Evolutionary conservation across 2,888 invertebrate genomes (phyloP).

Genomic region (Orchesellides sinensis): DNA sequence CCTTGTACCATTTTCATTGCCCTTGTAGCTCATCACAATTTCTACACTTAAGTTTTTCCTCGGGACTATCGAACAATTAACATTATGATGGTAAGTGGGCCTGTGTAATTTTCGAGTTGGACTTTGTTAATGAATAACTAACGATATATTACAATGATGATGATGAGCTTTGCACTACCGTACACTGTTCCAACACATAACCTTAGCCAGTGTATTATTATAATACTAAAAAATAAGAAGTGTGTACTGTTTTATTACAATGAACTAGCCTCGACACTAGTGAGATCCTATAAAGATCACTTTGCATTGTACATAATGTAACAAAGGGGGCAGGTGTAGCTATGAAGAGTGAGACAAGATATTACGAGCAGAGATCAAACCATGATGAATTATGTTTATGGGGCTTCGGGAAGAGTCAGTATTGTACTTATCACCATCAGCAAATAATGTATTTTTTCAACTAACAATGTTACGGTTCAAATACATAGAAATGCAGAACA

Average conservation of each 20-base stretch:
- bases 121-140: conserved; percentile 65
- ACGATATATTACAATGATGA: conserved; percentile 44
- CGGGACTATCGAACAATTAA: conserved; percentile 60
- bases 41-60: too few relatives aligned
- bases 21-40: neutral
- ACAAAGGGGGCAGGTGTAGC: neutral
- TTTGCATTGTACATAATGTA: too few relatives aligned
- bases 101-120: conserved; percentile 59
- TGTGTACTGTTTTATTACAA: neutral
- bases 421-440: too few relatives aligned
- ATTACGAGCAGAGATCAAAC: conserved; percentile 4
- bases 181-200: too few relatives aligned
- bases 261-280: neutral
- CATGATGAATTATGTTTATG: conserved; percentile 3
- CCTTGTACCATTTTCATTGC: neutral
- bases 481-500: too few relatives aligned
- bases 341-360: conserved; percentile 21
- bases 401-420: too few relatives aligned
- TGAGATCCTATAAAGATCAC: too few relatives aligned
- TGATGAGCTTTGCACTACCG: conserved; percentile 38
- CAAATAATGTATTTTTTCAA: too few relatives aligned
- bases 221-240: neutral
- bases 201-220: too few relatives aligned
- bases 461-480: too few relatives aligned
- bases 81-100: conserved; percentile 59